Base-by-base conservation (phyloP, 2,797 vertebrate species). In the Gymnoscopelus braueri region DNA sequence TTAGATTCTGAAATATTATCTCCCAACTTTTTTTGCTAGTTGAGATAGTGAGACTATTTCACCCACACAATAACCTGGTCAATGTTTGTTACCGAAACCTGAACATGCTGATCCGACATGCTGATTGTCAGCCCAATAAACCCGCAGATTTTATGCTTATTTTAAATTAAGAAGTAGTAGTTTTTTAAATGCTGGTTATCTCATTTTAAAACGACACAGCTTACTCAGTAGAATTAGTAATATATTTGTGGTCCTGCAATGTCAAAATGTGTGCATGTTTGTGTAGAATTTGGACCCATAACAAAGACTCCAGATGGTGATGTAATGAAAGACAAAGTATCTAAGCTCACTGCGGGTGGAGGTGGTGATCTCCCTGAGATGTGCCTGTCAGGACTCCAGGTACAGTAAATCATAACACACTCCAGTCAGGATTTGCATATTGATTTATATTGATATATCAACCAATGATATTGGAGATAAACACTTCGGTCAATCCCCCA, bases 331-430 rank as follows among this genome's bases (percentile, higher is more conserved):
- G 7, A 0, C 0, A 78, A 92, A 74, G 90, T 94, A 61, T 80
- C 89, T 0, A 85, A 87, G 1, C 86, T 94, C 2, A 64, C 0
- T 1, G 87, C 88, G 0, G 0, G 0, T 0, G 93, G 78, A 23
- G 94, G 94, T 3, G 89, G 60, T 1, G 93, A 94, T 70, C 0
- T 0, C 0, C 93, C 94, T 55, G 94, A 94, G 75, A 91, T 93
- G 92, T 93, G 92, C 50, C 76, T 94, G 0, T 93, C 92, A 67
- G 93, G 86, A 71, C 84, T 94, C 53, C 91, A 92, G 91, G 93
- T 94, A 88, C 3, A 48, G 19, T 9, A 56, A 44, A 51, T 49
- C 53, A 3, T 48, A 15, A 11, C 51, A 56, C 49, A 9, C 13
- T 44, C 29, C 58, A 53, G 47, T 69, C 24, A 61, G 11, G 24